phyloP scores from a whole-genome alignment of 1,140 invertebrate species.

The Epicauta chinensis region DNA sequence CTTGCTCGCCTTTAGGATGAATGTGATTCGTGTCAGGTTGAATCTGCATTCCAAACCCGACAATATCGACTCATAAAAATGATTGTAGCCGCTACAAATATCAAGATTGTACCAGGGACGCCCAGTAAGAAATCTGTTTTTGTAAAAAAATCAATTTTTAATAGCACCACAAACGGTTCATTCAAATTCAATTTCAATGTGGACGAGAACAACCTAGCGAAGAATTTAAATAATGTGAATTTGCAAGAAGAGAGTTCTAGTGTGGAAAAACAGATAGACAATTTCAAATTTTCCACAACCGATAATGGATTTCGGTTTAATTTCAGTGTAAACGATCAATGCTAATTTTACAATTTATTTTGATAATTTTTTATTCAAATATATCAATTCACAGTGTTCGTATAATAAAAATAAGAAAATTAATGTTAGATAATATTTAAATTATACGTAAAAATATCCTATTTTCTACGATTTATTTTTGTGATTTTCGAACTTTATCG shows the following conservation, averaged over 20 bases:
- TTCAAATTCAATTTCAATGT: constrained; percentile 45
- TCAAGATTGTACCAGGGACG: constrained; percentile 38
- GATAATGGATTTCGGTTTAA: constrained; percentile 50
- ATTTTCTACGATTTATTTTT: neutral
- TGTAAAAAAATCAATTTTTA: constrained; percentile 46
- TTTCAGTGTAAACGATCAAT: constrained; percentile 35
- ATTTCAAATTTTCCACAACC: constrained; percentile 29
- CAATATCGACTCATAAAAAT: neutral
- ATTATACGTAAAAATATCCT: too few relatives aligned
- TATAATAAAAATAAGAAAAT: too few relatives aligned
- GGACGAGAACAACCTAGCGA: constrained; percentile 10
- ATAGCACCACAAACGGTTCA: constrained; percentile 32
- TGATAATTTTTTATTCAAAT: too few relatives aligned
- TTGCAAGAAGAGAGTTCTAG: constrained; percentile 6
- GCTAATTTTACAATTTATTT: too few relatives aligned
- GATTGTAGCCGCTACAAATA: constrained; percentile 37
- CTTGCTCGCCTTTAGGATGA: too few relatives aligned
- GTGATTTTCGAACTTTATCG: constrained; percentile 5
- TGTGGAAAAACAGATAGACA: neutral
- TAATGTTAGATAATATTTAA: too few relatives aligned
- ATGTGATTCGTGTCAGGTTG: too few relatives aligned
- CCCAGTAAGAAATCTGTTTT: constrained; percentile 49
- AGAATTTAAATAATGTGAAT: constrained; percentile 19
- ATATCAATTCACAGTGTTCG: too few relatives aligned
- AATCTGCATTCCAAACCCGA: too few relatives aligned